Evolutionary conservation across 2,797 vertebrate species (phyloP).

Genomic region (Smutsia gigantea): DNA sequence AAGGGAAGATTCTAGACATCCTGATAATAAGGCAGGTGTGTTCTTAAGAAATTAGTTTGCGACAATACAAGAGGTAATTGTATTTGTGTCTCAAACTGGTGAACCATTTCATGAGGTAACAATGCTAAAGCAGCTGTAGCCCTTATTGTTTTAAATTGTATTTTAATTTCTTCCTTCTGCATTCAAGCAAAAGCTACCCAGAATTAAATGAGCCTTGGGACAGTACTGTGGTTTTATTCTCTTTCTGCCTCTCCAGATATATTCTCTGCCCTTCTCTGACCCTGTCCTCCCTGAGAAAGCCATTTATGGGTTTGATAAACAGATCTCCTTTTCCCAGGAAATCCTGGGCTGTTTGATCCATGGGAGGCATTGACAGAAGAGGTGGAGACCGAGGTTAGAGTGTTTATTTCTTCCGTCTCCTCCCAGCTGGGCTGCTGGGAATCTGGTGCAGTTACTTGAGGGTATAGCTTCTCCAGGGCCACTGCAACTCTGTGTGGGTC

Average conservation of each 20-base stretch:
- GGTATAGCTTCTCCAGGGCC: not conserved
- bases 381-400: not conserved
- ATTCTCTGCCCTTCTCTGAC: not conserved
- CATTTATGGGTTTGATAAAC: not conserved
- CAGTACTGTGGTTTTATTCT: not conserved
- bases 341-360: not conserved
- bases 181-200: not conserved
- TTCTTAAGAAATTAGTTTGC: not conserved
- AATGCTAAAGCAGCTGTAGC: not conserved
- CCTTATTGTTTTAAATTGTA: not conserved
- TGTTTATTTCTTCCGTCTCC: too few relatives aligned
- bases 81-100: not conserved
- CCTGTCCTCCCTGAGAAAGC: not conserved
- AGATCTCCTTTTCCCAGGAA: not conserved
- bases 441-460: accelerated
- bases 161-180: not conserved
- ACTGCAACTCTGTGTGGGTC: too few relatives aligned
- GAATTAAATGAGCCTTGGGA: not conserved
- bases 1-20: not conserved
- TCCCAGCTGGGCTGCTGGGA: not conserved
- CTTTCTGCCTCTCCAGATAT: not conserved
- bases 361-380: not conserved
- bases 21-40: not conserved
- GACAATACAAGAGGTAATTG: not conserved
- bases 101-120: not conserved